Evolutionary conservation across 37 sponge, comb jelly and placozoan genomes (phyloP).

Genomic region (Agelas oroides): DNA sequence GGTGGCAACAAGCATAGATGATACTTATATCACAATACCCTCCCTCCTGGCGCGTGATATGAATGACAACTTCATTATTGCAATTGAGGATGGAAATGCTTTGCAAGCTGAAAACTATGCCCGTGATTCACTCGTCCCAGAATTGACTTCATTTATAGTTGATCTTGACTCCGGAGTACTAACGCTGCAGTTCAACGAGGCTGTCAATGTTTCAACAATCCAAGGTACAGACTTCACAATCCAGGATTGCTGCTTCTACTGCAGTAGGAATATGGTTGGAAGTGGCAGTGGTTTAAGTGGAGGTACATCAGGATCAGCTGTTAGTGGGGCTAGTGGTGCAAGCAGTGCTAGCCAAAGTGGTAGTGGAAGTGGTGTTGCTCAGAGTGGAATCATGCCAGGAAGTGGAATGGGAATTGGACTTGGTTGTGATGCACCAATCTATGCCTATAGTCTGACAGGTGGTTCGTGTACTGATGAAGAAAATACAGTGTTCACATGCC

Average conservation of each 20-base stretch:
- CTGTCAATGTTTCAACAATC: constrained; percentile 78
- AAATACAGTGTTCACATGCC: constrained; percentile 71
- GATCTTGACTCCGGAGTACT: constrained; percentile 79
- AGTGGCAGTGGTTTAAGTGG: constrained; percentile 27
- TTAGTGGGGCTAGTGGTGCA: neutral
- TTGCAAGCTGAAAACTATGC: constrained; percentile 23
- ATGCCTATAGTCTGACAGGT: constrained; percentile 69
- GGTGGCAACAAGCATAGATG: constrained; percentile 60
- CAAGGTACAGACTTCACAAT: constrained; percentile 62
- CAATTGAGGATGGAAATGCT: constrained; percentile 29
- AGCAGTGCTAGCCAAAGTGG: neutral
- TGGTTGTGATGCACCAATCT: constrained; percentile 27
- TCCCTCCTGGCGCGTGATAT: constrained; percentile 67
- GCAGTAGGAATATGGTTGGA: neutral
- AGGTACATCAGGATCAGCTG: neutral
- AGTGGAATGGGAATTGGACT: constrained; percentile 10
- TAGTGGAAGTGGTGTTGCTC: constrained; percentile 7
- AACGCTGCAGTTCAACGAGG: constrained; percentile 81
- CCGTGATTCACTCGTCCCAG: constrained; percentile 59
- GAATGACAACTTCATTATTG: constrained; percentile 48
- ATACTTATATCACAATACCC: constrained; percentile 63
- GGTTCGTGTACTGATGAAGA: constrained; percentile 56
- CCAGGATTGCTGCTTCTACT: constrained; percentile 76
- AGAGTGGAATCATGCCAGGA: neutral
- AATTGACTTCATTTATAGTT: constrained; percentile 60